Base-by-base conservation (phyloP, 2,888 invertebrate species). In the Rambutsinella grinnellia region DNA sequence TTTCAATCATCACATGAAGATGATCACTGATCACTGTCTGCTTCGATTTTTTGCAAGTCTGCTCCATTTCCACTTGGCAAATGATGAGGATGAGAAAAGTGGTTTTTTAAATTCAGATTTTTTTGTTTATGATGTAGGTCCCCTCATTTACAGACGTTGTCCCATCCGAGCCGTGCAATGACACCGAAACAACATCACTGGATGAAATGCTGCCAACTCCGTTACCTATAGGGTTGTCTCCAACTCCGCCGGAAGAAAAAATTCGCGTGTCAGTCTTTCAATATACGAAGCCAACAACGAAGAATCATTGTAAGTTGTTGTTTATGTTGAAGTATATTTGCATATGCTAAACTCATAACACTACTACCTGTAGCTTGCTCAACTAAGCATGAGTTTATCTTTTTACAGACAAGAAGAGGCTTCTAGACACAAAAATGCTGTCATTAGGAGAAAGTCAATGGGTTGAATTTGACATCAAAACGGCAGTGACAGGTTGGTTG, bases 231-330 rank as follows among this genome's bases (percentile, higher is more conserved):
- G 54, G 62, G 28, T 58, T 58, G 44, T 46, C 56, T 54, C 67
- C 78, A 61, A 79, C 86, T 19, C 87, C 87, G 56, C 89, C 89
- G 24, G 90, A 90, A 54, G 89, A 88, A 83, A 87, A 89, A 79
- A 87, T 90, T 65, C 87, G 90, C 75, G 89, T 90, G 71, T 90
- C 90, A 0, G 87, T 90, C 58, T 90, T 89, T 81, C 89, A 89
- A 87, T 90, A 90, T 84, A 89, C 89, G 2, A 88, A 88, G 69
- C 87, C 89, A 0, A 83, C 89, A 67, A 89, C 88, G 81, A 90
- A 88, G 84, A 88, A 89, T 81, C 87, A 88, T 87, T 88, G 90
- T 90, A 86, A 86, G 86, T 85, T 17, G 15, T 68, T 85, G n/a
- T 49, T 49, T 49, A 19, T n/a, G 6, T 5, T 8, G 6, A 36